phyloP scores from a whole-genome alignment of 2,888 invertebrate genomes.

The Tetragonula carbonaria region DNA sequence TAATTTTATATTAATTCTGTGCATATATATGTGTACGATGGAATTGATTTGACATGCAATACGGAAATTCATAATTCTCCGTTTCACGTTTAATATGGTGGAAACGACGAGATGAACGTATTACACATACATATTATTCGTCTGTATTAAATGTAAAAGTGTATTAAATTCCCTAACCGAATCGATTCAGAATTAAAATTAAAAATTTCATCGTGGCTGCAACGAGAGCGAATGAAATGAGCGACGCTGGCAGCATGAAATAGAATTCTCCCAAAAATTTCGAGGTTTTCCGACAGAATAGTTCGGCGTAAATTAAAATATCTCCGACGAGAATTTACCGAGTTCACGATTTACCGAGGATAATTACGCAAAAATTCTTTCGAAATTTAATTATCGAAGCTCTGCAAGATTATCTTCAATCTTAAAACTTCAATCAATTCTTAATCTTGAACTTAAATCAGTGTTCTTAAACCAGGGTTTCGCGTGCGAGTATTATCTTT shows the following conservation, averaged over 20 bases:
- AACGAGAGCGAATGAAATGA: background rate
- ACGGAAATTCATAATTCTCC: background rate
- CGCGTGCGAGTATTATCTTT: background rate
- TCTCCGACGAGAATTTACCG: background rate
- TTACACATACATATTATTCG: background rate
- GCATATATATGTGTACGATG: background rate
- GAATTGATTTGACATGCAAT: background rate
- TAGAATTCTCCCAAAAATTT: background rate
- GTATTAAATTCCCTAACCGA: background rate
- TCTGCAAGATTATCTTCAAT: background rate
- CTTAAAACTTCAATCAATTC: background rate
- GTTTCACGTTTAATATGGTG: background rate
- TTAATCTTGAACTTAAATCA: no score
- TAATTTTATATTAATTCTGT: background rate
- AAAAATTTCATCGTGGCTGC: background rate
- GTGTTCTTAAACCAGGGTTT: background rate
- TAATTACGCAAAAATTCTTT: background rate
- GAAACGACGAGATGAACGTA: background rate
- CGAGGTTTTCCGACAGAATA: background rate
- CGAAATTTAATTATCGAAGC: background rate
- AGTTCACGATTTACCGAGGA: no score
- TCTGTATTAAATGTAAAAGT: background rate
- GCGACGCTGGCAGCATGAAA: background rate
- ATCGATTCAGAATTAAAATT: background rate
- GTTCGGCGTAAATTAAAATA: background rate